A percentile compares a stretch with the other conserved stretches of the same genome.
phyloP scores from a whole-genome alignment of 2,888 invertebrate genomes.

The Agrotis puta region DNA sequence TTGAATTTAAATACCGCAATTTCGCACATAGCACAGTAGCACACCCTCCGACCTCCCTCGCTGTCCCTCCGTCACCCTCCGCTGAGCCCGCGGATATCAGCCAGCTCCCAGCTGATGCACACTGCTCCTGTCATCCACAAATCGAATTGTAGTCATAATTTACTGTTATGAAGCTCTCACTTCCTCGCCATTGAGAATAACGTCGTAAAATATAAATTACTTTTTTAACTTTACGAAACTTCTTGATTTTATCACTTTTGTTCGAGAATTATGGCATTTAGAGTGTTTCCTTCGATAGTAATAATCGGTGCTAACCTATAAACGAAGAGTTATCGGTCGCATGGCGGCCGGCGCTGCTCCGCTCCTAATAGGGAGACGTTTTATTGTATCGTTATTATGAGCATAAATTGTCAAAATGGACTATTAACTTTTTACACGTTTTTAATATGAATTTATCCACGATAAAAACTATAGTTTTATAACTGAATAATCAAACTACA shows the following conservation, averaged over 20 bases:
- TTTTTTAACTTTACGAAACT: constrained; percentile 56
- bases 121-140: constrained; percentile 46
- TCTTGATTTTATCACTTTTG: constrained; percentile 52
- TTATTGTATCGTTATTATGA: constrained; percentile 53
- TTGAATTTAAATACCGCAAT: constrained; percentile 42
- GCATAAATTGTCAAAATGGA: constrained; percentile 54
- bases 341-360: constrained; percentile 18
- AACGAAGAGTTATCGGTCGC: constrained; percentile 26
- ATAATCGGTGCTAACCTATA: constrained; percentile 58
- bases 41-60: constrained; percentile 35
- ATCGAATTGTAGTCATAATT: constrained; percentile 52
- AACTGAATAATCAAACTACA: constrained; percentile 48
- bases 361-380: constrained; percentile 31
- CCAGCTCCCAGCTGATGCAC: constrained; percentile 46
- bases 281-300: constrained; percentile 56
- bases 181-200: constrained; percentile 26
- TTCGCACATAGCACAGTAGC: constrained; percentile 22
- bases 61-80: constrained; percentile 35
- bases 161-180: constrained; percentile 43
- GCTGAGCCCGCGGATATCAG: constrained; percentile 19
- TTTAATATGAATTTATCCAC: constrained; percentile 53
- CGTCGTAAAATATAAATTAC: constrained; percentile 46
- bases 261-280: constrained; percentile 58
- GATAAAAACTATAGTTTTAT: constrained; percentile 55
- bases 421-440: constrained; percentile 62